phyloP scores from a whole-genome alignment of 1,140 invertebrate genomes.

The Charaxes varanes region DNA sequence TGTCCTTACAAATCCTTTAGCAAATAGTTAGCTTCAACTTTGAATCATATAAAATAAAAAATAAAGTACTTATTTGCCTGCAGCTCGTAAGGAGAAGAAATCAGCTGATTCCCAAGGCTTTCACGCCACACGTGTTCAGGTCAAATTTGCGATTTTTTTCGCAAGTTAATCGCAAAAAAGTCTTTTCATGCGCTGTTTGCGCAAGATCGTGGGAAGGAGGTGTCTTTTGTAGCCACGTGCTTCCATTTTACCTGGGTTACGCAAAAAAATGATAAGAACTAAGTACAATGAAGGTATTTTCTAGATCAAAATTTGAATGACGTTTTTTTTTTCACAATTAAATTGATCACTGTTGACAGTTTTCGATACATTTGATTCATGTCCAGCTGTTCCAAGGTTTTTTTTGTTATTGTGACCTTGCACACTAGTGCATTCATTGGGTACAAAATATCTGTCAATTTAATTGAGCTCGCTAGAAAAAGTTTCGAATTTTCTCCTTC shows the following conservation, averaged over 20 bases:
- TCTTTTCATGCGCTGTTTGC: conserved; percentile 43
- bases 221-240: conserved; percentile 40
- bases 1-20: too few species aligned
- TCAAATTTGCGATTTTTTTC: conserved; percentile 50
- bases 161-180: conserved; percentile 35
- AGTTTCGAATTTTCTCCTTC: too few species aligned
- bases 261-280: too few species aligned
- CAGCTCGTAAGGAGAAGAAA: too few species aligned
- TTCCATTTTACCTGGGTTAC: conserved; percentile 34
- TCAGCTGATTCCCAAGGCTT: conserved; percentile 63
- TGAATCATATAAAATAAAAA: too few species aligned
- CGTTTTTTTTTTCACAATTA: conserved; percentile 11
- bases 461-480: too few species aligned
- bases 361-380: conserved; percentile 30
- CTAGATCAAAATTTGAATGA: conserved; percentile 11
- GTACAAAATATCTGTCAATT: too few species aligned
- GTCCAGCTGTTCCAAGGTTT: conserved; percentile 15
- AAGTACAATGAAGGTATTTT: conserved; percentile 9
- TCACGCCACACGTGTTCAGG: conserved; percentile 44
- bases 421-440: too few species aligned
- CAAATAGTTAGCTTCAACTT: too few species aligned
- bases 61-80: too few species aligned
- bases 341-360: conserved; percentile 25
- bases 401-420: too few species aligned
- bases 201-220: conserved; percentile 56